Percentiles rank a stretch among this genome's conserved stretches.
Evolutionary conservation across 2,113 vertebrate genomes (phyloP).

Genomic region (Hypocryptadius cinnamomeus): DNA sequence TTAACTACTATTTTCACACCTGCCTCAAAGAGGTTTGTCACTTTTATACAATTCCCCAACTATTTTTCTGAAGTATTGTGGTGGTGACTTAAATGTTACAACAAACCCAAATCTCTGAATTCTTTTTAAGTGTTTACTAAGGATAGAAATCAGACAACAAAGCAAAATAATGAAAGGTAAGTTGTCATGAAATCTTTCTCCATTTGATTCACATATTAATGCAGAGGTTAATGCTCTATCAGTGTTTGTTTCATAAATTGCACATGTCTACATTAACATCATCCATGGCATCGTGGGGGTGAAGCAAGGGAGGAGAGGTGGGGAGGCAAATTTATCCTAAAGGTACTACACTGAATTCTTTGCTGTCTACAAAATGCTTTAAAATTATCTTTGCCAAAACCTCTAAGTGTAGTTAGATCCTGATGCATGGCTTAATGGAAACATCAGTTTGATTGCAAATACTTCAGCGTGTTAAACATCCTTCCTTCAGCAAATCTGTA

Average conservation of each 20-base stretch:
- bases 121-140: background rate
- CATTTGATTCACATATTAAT: background rate
- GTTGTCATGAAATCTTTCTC: background rate
- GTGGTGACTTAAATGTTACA: background rate
- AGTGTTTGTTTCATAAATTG: background rate
- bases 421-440: background rate
- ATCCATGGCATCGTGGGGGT: rapidly evolving
- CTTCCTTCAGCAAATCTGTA: background rate
- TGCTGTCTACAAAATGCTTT: background rate
- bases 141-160: background rate
- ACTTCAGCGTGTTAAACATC: background rate
- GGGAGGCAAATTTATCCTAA: background rate
- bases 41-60: background rate
- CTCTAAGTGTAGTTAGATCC: background rate
- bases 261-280: background rate
- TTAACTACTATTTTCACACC: background rate
- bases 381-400: background rate
- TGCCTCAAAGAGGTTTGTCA: background rate
- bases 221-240: background rate
- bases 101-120: background rate
- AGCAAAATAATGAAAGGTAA: background rate
- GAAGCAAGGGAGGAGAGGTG: rapidly evolving
- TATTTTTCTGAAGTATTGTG: background rate
- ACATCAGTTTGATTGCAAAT: background rate
- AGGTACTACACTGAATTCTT: background rate